Base-by-base conservation (phyloP, 2,888 invertebrate genomes). In the Sipha maydis region DNA sequence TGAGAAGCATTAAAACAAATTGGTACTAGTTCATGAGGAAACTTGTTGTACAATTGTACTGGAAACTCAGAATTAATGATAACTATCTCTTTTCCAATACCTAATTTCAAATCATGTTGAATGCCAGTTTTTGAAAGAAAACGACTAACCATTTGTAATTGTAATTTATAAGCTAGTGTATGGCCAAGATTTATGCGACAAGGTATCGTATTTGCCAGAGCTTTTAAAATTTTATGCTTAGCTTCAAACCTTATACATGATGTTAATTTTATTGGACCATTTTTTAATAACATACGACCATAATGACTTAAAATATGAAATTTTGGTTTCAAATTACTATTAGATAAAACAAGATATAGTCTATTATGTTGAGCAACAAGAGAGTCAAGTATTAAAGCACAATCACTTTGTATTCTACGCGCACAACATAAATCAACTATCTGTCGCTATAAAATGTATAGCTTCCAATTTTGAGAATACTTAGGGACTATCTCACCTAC, bases 291-390 rank as follows among this genome's bases (percentile, higher is more conserved):
- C 31, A 48, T 48, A 76, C 31, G 41, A 48, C 76, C 76, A 76
- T 48, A 48, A 76, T 76, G 41, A 41, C 41, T 76, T 5, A 76
- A 31, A 14, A 76, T 41, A 25, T 76, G 76, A 14, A 41, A 76
- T 14, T 76, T 76, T 31, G 76, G 76, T 76, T 76, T 73, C 41
- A 76, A 76, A 76, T 38, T 41, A 41, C 76, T 76, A n/a, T 76
- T 38, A 41, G 76, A 76, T 41, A 76, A 76, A 76, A 76, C 3
- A 41, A 41, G 41, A n/a, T 76, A 76, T 41, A 41, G n/a, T 76
- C 17, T 76, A 5, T 76, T 76, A 25, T 76, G 76, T 41, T 76
- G 25, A 41, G 38, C 28, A 41, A 76, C 76, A 41, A 75, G 38
- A 41, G 76, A 76, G 31, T 76, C 41, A 41, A 76, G 41, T 76